These are phyloP conservation scores for Agrotis ipsilon DNA, from an alignment of 2,888 invertebrate species.

Conservation along the genomic window DNA sequence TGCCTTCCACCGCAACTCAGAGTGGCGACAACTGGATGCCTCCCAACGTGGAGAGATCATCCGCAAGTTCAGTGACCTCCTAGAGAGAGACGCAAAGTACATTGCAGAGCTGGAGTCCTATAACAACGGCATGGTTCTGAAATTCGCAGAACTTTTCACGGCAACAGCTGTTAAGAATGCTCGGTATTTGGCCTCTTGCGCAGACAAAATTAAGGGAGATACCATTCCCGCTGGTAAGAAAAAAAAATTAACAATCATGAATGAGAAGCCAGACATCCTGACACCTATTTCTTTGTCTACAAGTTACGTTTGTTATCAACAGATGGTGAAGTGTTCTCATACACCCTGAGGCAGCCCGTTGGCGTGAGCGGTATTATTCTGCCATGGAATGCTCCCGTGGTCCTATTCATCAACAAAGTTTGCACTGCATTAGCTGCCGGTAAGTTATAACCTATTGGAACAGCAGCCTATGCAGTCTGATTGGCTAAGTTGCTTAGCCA, in stretches of 20 bases:
- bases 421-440: slow-evolving; percentile 92
- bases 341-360: slow-evolving; percentile 92
- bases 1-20: slow-evolving; percentile 92
- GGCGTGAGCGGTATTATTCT: slow-evolving; percentile 96
- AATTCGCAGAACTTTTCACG: slow-evolving; percentile 90
- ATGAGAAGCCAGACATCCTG: not conserved
- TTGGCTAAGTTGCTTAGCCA: too few relatives aligned
- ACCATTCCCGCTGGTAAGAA: slow-evolving; percentile 91
- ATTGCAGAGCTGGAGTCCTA: slow-evolving; percentile 96
- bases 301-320: slow-evolving; percentile 4
- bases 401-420: slow-evolving; percentile 98
- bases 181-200: slow-evolving; percentile 96
- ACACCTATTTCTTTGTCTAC: not conserved
- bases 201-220: slow-evolving; percentile 95
- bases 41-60: slow-evolving; percentile 94
- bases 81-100: slow-evolving; percentile 96
- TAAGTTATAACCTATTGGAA: slow-evolving; percentile 30
- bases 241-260: not conserved
- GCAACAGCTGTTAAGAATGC: slow-evolving; percentile 87
- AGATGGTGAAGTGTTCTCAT: slow-evolving; percentile 94
- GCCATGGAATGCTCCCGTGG: slow-evolving; percentile 97
- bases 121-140: slow-evolving; percentile 97
- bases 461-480: too few relatives aligned
- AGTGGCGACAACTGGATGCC: slow-evolving; percentile 96
- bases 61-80: slow-evolving; percentile 92